A percentile compares a stretch with the other conserved stretches of the same genome.
These are phyloP conservation scores for Leptinotarsa texana DNA, from an alignment of 1,140 invertebrate genomes.

Conservation along the genomic window DNA sequence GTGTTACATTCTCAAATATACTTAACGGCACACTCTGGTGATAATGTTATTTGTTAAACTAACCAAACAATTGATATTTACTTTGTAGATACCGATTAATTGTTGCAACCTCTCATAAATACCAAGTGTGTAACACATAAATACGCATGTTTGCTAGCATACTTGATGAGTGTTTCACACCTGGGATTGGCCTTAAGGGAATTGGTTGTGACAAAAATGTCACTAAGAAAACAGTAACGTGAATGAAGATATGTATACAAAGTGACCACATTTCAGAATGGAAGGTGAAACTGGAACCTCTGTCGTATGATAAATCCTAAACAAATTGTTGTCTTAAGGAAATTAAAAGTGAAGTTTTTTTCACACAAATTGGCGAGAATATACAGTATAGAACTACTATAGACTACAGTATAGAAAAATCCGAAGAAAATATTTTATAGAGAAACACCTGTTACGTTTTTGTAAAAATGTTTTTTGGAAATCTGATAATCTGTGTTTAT, in stretches of 20 bases:
- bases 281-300: too few relatives aligned
- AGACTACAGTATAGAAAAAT: too few relatives aligned
- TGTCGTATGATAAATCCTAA: too few relatives aligned
- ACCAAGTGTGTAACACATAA: background rate
- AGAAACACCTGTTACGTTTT: too few relatives aligned
- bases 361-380: too few relatives aligned
- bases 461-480: too few relatives aligned
- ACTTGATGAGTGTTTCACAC: slow-evolving; percentile 6
- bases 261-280: background rate
- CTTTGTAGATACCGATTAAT: background rate
- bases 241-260: background rate
- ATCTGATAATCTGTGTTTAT: too few relatives aligned
- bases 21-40: background rate
- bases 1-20: background rate
- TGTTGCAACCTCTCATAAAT: background rate
- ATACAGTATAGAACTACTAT: too few relatives aligned
- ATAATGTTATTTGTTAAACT: background rate
- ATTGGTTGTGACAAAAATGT: background rate
- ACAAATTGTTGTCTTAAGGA: too few relatives aligned
- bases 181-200: background rate
- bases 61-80: background rate
- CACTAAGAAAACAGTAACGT: background rate
- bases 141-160: background rate
- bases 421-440: too few relatives aligned
- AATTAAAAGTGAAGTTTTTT: too few relatives aligned